Evolutionary conservation across 2,888 invertebrate species (phyloP).

Genomic region (Apotomis turbidana): DNA sequence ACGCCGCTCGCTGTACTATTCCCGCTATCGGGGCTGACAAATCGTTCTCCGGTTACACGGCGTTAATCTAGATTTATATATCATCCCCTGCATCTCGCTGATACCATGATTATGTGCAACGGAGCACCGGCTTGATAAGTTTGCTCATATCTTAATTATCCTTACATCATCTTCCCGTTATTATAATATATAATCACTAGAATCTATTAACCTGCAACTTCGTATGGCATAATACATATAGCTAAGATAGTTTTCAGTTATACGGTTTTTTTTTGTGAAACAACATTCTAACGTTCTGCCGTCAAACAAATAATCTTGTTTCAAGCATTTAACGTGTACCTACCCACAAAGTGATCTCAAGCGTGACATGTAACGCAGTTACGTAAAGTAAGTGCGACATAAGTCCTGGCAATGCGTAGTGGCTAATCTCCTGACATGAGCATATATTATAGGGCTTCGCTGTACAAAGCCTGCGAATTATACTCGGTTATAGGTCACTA

Average conservation of each 20-base stretch:
- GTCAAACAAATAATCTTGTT: not conserved
- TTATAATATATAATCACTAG: too few species aligned
- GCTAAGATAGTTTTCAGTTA: too few species aligned
- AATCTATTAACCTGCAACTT: too few species aligned
- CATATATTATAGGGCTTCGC: conserved; percentile 25
- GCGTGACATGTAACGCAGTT: not conserved
- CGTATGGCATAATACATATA: too few species aligned
- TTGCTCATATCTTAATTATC: not conserved
- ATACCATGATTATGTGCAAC: conserved; percentile 1
- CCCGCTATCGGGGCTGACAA: conserved; percentile 26
- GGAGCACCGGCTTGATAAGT: not conserved
- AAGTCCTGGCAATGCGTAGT: conserved; percentile 11
- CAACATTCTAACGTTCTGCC: too few species aligned
- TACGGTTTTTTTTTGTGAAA: too few species aligned
- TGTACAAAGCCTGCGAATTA: conserved; percentile 17
- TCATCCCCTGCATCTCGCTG: conserved; percentile 10
- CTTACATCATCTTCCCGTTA: not conserved
- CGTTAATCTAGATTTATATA: conserved; percentile 28
- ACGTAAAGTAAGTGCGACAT: conserved; percentile 1
- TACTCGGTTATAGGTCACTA: conserved; percentile 24
- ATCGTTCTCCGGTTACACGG: conserved; percentile 30
- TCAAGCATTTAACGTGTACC: not conserved
- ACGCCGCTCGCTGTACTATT: conserved; percentile 1
- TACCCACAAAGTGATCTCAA: not conserved
- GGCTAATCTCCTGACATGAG: conserved; percentile 15